A percentile compares a stretch with the other conserved stretches of the same genome.
Conservation (phyloP, 1,140 invertebrate genomes). For the Tribolium castaneum region DNA sequence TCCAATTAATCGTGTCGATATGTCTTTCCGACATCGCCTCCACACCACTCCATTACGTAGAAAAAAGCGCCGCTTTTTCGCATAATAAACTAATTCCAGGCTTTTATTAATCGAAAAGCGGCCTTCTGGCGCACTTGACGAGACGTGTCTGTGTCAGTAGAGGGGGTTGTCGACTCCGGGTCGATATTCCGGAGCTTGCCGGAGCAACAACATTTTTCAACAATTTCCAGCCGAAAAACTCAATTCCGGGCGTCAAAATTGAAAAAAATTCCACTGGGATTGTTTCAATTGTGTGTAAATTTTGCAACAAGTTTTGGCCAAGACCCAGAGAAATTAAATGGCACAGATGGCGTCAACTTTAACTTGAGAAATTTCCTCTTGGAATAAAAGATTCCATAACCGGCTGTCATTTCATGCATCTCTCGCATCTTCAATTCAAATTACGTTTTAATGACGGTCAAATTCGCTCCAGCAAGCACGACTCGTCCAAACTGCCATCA, state of each 20-base stretch:
- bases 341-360: too few relatives aligned
- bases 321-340: too few relatives aligned
- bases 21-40: background rate
- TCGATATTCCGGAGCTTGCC: constrained; percentile 25
- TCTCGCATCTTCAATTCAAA: background rate
- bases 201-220: background rate
- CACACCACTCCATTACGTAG: too few relatives aligned
- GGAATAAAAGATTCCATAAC: too few relatives aligned
- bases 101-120: background rate
- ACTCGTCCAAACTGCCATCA: background rate
- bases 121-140: background rate
- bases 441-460: background rate
- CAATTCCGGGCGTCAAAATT: too few relatives aligned
- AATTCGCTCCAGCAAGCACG: background rate
- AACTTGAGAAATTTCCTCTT: too few relatives aligned
- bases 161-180: background rate
- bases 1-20: background rate
- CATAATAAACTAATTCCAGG: background rate
- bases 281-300: too few relatives aligned
- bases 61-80: background rate
- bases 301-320: background rate
- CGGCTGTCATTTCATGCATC: background rate
- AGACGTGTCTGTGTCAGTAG: background rate
- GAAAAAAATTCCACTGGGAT: too few relatives aligned
- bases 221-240: too few relatives aligned